phyloP scores from a whole-genome alignment of 2,888 invertebrate species.

The Plebejus melissa region DNA sequence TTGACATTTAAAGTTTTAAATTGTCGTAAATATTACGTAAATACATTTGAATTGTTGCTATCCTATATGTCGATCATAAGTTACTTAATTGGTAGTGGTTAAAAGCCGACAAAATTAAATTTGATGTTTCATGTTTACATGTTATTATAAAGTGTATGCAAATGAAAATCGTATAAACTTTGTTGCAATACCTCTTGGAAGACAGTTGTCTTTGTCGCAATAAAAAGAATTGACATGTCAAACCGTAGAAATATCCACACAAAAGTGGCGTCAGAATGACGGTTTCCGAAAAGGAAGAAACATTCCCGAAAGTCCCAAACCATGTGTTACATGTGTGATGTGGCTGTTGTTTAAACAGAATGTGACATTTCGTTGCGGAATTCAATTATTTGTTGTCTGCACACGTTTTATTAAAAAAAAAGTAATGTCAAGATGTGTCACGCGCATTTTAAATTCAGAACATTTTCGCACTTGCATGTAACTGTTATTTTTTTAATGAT shows the following conservation, averaged over 20 bases:
- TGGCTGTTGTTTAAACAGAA: not conserved
- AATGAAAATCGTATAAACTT: not conserved
- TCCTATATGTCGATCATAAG: no score
- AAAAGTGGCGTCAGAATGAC: constrained; percentile 3
- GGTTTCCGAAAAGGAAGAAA: constrained; percentile 3
- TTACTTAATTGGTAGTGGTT: no score
- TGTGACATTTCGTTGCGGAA: constrained; percentile 1
- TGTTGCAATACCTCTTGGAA: not conserved
- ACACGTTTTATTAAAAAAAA: constrained; percentile 3
- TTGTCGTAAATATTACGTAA: not conserved
- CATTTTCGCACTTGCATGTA: not conserved
- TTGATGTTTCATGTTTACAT: not conserved
- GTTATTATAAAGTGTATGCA: not conserved
- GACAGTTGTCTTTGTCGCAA: not conserved
- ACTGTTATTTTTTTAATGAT: not conserved
- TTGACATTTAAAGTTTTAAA: not conserved
- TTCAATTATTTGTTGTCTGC: not conserved
- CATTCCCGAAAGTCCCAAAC: constrained; percentile 8
- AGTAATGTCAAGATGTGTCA: constrained; percentile 1
- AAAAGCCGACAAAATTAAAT: no score
- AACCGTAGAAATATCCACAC: not conserved
- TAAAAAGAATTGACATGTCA: not conserved
- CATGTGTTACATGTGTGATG: constrained; percentile 2
- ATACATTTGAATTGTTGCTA: no score
- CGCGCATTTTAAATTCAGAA: not conserved